phyloP scores from a whole-genome alignment of 2,797 vertebrate genomes.

The Rhinophrynus dorsalis region DNA sequence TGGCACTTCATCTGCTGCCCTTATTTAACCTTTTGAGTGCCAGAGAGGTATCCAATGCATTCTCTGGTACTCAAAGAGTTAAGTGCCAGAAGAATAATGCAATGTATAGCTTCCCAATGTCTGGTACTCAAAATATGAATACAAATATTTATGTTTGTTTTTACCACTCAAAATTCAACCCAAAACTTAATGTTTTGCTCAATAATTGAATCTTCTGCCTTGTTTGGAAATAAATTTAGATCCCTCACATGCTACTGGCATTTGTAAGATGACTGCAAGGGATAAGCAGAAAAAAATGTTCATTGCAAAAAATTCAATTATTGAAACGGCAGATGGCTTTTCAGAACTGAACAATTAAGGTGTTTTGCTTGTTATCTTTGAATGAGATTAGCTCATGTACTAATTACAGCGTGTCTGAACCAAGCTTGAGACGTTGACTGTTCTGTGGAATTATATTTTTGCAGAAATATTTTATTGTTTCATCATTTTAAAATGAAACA shows the following conservation, averaged over 20 bases:
- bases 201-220: too few relatives aligned
- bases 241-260: neutral
- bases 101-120: too few relatives aligned
- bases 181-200: too few relatives aligned
- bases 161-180: too few relatives aligned
- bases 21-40: too few relatives aligned
- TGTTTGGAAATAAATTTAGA: neutral
- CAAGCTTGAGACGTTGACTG: neutral
- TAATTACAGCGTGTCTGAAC: constrained; percentile 21
- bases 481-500: neutral
- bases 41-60: too few relatives aligned
- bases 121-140: too few relatives aligned
- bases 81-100: too few relatives aligned
- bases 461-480: neutral
- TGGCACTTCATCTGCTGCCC: too few relatives aligned
- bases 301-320: constrained; percentile 12
- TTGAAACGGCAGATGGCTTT: neutral
- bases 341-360: neutral
- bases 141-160: too few relatives aligned
- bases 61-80: too few relatives aligned
- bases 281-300: neutral
- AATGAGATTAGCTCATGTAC: neutral
- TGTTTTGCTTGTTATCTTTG: too few relatives aligned
- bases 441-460: neutral
- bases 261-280: neutral